A percentile compares a stretch with the other conserved stretches of the same genome.
Conservation (phyloP, 2,888 invertebrate species). For the Oxyteleia sp. region DNA sequence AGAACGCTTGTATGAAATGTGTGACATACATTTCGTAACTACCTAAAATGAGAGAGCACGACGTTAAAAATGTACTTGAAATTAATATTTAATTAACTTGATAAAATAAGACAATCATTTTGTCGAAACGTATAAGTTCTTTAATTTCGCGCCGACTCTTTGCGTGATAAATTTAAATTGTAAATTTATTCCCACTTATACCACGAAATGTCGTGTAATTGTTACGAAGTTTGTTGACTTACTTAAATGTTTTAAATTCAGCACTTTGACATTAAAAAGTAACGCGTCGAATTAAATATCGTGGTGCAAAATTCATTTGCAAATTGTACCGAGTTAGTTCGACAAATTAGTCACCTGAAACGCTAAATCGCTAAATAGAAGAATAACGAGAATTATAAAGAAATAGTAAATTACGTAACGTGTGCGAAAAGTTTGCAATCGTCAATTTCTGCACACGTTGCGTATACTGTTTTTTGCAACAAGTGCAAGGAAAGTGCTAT, state of each 20-base stretch:
- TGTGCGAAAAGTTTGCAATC: too few species aligned
- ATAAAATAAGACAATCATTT: conserved; percentile 2
- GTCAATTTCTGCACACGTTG: too few species aligned
- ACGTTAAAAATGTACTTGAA: neutral
- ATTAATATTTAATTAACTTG: neutral
- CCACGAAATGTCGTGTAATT: conserved; percentile 35
- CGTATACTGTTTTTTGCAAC: too few species aligned
- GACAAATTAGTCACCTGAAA: too few species aligned
- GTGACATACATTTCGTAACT: neutral
- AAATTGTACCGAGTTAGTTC: too few species aligned
- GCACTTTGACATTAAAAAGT: conserved; percentile 15
- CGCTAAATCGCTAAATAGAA: too few species aligned
- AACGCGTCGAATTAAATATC: too few species aligned
- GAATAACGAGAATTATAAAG: too few species aligned
- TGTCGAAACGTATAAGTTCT: conserved; percentile 5
- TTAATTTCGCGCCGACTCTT: conserved; percentile 18
- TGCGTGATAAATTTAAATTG: conserved; percentile 29
- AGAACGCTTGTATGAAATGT: too few species aligned
- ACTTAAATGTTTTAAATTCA: conserved; percentile 19
- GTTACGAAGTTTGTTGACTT: conserved; percentile 27
- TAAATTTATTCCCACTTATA: conserved; percentile 37
- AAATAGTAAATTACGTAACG: too few species aligned
- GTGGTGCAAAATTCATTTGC: too few species aligned
- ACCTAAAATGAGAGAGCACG: neutral
- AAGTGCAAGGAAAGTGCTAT: too few species aligned